phyloP scores from a whole-genome alignment of 2,113 vertebrate genomes.

The Saccopteryx bilineata region DNA sequence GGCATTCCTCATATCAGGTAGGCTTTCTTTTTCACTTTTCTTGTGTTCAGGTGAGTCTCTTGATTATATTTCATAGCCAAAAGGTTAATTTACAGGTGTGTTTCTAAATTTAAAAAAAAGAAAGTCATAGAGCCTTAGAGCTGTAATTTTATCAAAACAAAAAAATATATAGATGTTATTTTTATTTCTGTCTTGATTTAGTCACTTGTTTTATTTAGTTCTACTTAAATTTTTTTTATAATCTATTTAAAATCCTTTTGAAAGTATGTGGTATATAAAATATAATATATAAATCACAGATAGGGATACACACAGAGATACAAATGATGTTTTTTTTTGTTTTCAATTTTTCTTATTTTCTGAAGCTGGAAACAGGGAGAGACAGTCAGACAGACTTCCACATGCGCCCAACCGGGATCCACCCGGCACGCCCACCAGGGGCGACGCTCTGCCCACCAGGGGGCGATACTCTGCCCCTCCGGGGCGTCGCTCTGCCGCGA shows the following conservation, averaged over 20 bases:
- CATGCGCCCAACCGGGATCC: no score
- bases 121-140: background rate
- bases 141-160: background rate
- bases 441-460: no score
- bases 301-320: background rate
- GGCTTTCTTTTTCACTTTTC: background rate
- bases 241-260: background rate
- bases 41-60: background rate
- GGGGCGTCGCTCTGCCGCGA: no score
- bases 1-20: background rate
- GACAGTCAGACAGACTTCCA: no score
- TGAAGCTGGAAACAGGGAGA: no score
- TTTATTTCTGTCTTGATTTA: constrained; percentile 10
- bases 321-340: background rate
- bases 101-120: background rate
- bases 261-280: background rate
- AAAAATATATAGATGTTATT: background rate
- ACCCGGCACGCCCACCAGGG: no score
- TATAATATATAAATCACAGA: background rate
- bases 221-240: background rate
- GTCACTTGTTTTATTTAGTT: background rate
- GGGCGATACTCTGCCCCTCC: no score
- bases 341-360: no score
- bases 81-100: background rate
- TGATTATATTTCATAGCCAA: background rate